Base-by-base conservation (phyloP, 2,113 vertebrate genomes). In the Polyodon spathula region DNA sequence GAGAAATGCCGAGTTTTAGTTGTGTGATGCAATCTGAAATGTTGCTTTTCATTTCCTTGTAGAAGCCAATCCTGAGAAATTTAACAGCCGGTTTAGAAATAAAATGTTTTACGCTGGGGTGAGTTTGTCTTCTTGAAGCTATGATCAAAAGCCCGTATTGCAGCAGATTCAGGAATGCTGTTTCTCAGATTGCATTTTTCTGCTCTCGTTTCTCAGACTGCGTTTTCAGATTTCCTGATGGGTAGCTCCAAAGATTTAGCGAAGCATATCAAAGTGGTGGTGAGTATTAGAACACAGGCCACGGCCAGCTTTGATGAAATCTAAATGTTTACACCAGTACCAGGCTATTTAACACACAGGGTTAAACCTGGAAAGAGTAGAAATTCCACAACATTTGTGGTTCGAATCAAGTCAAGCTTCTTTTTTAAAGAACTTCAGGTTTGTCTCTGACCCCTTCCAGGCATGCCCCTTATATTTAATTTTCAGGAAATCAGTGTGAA, bases 81-180 rank as follows among this genome's bases (percentile, higher is more conserved):
- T 97, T 70, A 97, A 94, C 82, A 97, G 94, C 78, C 89, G 93
- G 42, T 97, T 97, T 75, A 84, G 88, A 81, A 97, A 97, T 81
- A 97, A 97, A 84, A 97, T 97, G 94, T 97, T 97, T 84, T 97
- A 97, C 70, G 94, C 94, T 38, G 94, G 94, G 82, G 94, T 97
- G 73, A 91, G 93, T 89, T 63, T 40, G 37, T 10, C 52, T 53
- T 38, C 8, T 15, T 4, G 38, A 54, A 9, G 44, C 10, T 12
- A n/a, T 41, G 40, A 12, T 27, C 11, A 46, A 16, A 16, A 16
- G 8, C 7, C 1, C 54, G 8, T 55, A 15, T 48, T 16, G 11
- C 27, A 6, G 27, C 12, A 15, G 11, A 14, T 5, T 4, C 8
- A 39, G 17, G 8, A 27, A 12, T 40, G 7, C 39, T 6, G 3